phyloP scores from a whole-genome alignment of 2,113 vertebrate species.

The Parus major region DNA sequence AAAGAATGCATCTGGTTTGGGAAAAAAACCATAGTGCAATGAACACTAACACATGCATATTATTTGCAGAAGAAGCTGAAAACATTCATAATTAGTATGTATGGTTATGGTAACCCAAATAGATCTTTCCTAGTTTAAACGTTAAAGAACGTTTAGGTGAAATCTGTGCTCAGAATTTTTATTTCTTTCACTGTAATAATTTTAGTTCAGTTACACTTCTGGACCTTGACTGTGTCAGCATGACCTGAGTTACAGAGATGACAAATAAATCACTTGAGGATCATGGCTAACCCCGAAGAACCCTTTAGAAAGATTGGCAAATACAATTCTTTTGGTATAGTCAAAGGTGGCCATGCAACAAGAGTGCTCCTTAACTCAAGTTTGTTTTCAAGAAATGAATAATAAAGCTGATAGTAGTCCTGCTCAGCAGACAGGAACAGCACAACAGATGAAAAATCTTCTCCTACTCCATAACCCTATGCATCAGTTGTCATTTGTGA shows the following conservation, averaged over 20 bases:
- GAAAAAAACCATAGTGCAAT: not conserved
- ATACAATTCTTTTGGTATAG: not conserved
- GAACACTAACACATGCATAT: not conserved
- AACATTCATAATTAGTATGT: not conserved
- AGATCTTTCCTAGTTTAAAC: not conserved
- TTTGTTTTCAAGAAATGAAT: not conserved
- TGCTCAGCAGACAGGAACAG: not conserved
- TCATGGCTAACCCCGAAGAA: not conserved
- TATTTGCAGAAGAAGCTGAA: not conserved
- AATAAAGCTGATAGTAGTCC: not conserved
- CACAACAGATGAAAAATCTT: not conserved
- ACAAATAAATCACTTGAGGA: not conserved
- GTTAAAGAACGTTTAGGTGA: not conserved
- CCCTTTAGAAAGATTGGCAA: not conserved
- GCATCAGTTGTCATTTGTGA: not conserved
- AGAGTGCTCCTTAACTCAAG: not conserved
- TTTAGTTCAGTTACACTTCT: not conserved
- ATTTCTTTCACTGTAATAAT: not conserved
- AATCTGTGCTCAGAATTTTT: not conserved
- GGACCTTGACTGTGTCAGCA: not conserved
- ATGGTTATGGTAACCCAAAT: not conserved
- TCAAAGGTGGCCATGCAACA: not conserved
- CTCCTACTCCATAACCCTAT: not conserved
- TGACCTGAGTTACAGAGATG: not conserved
- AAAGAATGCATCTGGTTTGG: not conserved